phyloP scores from a whole-genome alignment of 1,140 invertebrate genomes.

The Leptestheria dahalacensis region DNA sequence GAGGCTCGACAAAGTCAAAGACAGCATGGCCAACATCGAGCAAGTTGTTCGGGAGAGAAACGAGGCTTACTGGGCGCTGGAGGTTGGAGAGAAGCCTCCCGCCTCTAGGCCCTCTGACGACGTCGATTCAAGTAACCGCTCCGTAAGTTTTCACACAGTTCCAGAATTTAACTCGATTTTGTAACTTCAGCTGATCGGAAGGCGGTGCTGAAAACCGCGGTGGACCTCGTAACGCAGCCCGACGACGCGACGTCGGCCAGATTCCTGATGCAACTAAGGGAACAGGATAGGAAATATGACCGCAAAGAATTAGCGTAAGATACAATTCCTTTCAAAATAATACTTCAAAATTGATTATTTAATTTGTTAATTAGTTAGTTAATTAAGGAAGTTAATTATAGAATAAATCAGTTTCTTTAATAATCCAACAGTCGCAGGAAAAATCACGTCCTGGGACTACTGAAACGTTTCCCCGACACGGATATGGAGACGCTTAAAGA shows the following conservation, averaged over 20 bases:
- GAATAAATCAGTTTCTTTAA: too few species aligned
- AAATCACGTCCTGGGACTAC: conserved; percentile 45
- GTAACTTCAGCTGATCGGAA: background rate
- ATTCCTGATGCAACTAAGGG: conserved; percentile 44
- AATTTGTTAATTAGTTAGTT: too few species aligned
- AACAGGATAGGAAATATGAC: conserved; percentile 41
- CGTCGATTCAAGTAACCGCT: background rate
- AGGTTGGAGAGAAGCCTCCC: conserved; percentile 55
- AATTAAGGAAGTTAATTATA: too few species aligned
- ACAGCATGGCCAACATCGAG: conserved; percentile 92
- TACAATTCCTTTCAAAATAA: too few species aligned
- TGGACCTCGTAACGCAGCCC: background rate
- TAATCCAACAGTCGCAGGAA: conserved; percentile 42
- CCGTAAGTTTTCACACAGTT: background rate
- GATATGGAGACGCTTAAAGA: conserved; percentile 51
- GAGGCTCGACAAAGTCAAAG: conserved; percentile 82
- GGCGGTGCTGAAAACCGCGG: background rate
- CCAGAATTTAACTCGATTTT: background rate
- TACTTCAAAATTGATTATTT: too few species aligned
- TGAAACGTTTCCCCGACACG: conserved; percentile 59
- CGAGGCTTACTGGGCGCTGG: conserved; percentile 70
- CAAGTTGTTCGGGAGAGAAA: conserved; percentile 82
- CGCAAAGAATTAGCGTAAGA: conserved; percentile 13
- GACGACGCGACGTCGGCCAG: conserved; percentile 26
- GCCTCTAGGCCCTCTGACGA: background rate